Evolutionary conservation across 1,140 invertebrate genomes (phyloP), one percentile per base, ranked within the genome.

Genomic region (Rhynchophorus ferrugineus): DNA sequence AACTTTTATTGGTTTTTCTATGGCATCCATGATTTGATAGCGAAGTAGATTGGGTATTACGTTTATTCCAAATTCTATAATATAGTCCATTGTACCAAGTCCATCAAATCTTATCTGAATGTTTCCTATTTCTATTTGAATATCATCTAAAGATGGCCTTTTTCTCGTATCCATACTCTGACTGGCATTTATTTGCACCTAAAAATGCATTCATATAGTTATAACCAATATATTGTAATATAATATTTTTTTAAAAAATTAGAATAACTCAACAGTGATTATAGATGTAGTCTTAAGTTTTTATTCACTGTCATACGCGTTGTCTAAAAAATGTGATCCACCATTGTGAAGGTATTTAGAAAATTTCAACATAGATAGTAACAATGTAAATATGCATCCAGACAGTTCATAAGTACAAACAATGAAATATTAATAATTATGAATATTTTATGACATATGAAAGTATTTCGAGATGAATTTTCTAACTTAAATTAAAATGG

Each of bases 11-110:
- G 85, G 85, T 44, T 78, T 78, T 69, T 89, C 87, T 6, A 88
- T 66, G 2, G 86, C 85, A 63, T 89, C 84, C 76, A 88, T 84
- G 54, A 91, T 88, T 71, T 89, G 86, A 70, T 87, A 85, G 54
- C 88, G 74, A 44, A 91, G 71, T 37, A 91, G 68, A 74, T 91
- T 91, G 1, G 88, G 87, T 35, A 90, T 56, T 53, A 91, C 72
- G 65, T 91, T 91, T 0, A 90, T 73, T 1, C 71, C 75, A 47
- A 85, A 81, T 71, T 91, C 88, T 36, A 88, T 72, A 3, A 85
- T 57, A 65, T 90, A 91, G 69, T 91, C 88, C 11, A 87, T 37
- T 0, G 86, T 89, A 29, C 88, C 87, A 0, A 85, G 82, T 3
- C 89, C 89, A 57, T 89, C 75, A 61, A 78, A 79, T 22, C 82